These are phyloP conservation scores for Nemoura dubitans DNA, from an alignment of 2,888 invertebrate species.

Conservation along the genomic window DNA sequence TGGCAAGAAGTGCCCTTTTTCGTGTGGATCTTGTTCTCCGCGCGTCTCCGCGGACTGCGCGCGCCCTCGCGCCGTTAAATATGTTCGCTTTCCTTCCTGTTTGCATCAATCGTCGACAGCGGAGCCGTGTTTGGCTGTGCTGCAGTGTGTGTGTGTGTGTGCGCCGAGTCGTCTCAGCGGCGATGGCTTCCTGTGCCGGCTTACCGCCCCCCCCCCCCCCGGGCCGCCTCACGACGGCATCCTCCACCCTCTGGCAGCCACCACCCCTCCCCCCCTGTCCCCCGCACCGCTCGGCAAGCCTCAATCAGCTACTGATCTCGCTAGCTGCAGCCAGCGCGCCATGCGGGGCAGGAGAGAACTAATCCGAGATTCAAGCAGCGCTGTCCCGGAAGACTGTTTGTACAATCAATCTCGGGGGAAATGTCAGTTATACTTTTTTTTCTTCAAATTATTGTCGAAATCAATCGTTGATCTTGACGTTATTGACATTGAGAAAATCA, in stretches of 20 bases:
- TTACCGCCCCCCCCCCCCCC: neutral
- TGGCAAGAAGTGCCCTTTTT: conserved; percentile 27
- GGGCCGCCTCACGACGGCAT: neutral
- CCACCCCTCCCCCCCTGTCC: neutral
- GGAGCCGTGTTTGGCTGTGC: neutral
- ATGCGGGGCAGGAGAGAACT: neutral
- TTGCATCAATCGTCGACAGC: conserved; percentile 18
- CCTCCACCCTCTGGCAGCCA: neutral
- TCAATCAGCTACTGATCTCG: neutral
- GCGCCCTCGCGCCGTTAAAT: conserved; percentile 45
- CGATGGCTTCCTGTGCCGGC: conserved; percentile 29
- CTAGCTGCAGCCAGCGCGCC: neutral
- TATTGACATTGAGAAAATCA: neutral
- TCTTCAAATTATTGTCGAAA: neutral
- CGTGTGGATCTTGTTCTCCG: neutral
- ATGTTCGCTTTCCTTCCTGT: conserved; percentile 49
- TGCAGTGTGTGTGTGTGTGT: no score
- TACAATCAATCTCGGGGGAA: conserved; percentile 3
- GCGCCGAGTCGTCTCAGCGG: neutral
- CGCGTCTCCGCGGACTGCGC: conserved; percentile 18
- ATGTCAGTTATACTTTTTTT: conserved; percentile 1
- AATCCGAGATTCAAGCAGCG: neutral
- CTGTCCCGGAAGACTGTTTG: neutral
- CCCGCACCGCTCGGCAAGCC: neutral
- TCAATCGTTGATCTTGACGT: neutral